Evolutionary conservation across 2,888 invertebrate species (phyloP), one percentile per base, ranked within the genome.

Genomic region (Melinopterus prodromus): DNA sequence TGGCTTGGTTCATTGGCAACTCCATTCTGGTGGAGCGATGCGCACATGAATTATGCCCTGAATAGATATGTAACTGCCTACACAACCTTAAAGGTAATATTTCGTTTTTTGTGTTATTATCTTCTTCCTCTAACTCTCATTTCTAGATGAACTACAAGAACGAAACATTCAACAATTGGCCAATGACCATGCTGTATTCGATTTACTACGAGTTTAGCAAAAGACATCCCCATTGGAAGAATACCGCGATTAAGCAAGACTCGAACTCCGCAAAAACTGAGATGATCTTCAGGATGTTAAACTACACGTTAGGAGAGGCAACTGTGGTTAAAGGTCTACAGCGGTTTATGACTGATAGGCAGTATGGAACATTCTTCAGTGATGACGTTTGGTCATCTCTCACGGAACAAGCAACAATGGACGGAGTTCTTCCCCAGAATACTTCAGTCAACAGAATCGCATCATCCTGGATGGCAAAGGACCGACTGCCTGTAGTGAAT

Each of bases 261-360:
- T 94, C 94, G 0, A 92, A 93, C 0, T 93, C 94, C 53, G 93
- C 93, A 3, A 95, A 95, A 90, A 95, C 94, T 1, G 95, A 95
- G 86, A 88, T 96, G 69, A 90, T 98, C 9, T 95, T 98, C 88
- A 91, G 98, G 37, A 98, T 98, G 98, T 92, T 98, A 86, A 95
- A 96, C 87, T 95, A 94, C 84, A 96, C 96, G 0, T 90, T 98
- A 6, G 96, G 97, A 3, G 93, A 93, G 79, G 90, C 92, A 0
- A 93, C 94, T 0, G 97, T 98, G 87, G 93, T 92, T 86, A 92
- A 92, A 72, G 97, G 96, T 2, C 88, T 96, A 79, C 91, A 92
- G 84, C 92, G 91, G 84, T 95, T 96, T 86, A 91, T 96, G 86
- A 90, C 91, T 7, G 91, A 93, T 81, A 93, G 94, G 76, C 93